Conservation (phyloP, 2,113 vertebrate species). For the Xyliphius kryptos region DNA sequence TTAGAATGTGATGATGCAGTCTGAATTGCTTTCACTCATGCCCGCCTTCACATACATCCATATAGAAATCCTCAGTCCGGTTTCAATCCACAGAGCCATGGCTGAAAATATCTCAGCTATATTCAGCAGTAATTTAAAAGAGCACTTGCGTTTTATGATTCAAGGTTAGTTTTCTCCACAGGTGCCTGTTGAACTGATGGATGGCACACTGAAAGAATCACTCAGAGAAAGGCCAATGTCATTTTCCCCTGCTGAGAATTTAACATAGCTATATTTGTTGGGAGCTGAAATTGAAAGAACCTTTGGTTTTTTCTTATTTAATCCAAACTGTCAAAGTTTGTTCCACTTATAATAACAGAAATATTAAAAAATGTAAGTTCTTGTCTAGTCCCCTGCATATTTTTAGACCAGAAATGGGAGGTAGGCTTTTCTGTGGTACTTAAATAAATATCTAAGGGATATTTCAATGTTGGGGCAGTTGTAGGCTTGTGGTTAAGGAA, state of each 20-base stretch:
- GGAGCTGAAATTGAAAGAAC: neutral
- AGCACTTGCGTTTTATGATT: slow-evolving; percentile 20
- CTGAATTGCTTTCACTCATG: neutral
- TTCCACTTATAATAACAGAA: neutral
- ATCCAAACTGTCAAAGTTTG: neutral
- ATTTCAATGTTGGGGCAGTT: no score
- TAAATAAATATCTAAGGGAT: no score
- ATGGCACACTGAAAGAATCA: slow-evolving; percentile 26
- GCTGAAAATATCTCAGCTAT: slow-evolving; percentile 21
- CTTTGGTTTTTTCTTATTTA: neutral
- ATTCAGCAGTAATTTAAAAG: slow-evolving; percentile 20
- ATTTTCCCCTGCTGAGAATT: neutral
- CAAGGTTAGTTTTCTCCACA: slow-evolving; percentile 30
- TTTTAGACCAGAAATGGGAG: no score
- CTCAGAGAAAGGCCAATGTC: slow-evolving; percentile 7
- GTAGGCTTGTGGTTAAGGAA: no score
- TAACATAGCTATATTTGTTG: neutral
- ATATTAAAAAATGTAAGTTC: neutral
- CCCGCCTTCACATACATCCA: neutral
- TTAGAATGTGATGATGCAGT: no score
- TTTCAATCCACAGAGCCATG: slow-evolving; percentile 15
- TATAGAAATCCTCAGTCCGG: slow-evolving; percentile 9
- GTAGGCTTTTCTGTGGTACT: no score
- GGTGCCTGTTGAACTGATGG: slow-evolving; percentile 19
- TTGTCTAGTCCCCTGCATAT: neutral